Conservation (phyloP, 2,888 invertebrate genomes). For the Chrysomela aeneicollis region DNA sequence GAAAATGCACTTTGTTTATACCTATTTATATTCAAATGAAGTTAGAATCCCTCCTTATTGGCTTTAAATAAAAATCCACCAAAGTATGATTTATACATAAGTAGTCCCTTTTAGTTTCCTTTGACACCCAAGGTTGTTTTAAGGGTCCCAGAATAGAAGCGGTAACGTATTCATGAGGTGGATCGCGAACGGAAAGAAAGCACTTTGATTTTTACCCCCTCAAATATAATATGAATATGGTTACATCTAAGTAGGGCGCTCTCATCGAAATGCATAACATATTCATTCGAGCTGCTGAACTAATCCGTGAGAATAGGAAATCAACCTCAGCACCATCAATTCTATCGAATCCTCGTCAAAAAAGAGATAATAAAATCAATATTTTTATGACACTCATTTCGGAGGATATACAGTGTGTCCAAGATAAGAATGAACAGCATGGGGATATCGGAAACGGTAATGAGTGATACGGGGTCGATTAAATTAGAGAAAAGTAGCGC, state of each 20-base stretch:
- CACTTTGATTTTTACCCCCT: conserved; percentile 61
- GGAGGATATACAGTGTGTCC: no score
- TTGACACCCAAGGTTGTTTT: conserved; percentile 53
- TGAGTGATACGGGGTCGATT: no score
- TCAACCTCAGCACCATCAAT: conserved; percentile 47
- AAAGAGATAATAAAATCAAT: no score
- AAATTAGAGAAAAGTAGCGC: no score
- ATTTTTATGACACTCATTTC: no score
- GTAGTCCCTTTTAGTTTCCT: conserved; percentile 53
- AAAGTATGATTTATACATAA: conserved; percentile 55
- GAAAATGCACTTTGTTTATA: conserved; percentile 38
- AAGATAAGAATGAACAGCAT: no score
- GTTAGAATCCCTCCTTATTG: conserved; percentile 47
- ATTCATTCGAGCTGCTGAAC: conserved; percentile 51
- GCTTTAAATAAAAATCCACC: conserved; percentile 50
- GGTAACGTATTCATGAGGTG: conserved; percentile 57
- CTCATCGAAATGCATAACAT: conserved; percentile 62
- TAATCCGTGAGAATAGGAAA: conserved; percentile 56
- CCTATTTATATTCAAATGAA: conserved; percentile 46
- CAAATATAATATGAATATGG: conserved; percentile 61
- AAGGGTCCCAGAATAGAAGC: conserved; percentile 54
- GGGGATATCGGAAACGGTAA: no score
- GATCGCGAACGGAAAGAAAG: conserved; percentile 53
- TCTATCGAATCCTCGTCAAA: conserved; percentile 12
- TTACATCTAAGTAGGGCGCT: conserved; percentile 55